Percentiles rank a stretch among this genome's conserved stretches.
Evolutionary conservation across 2,113 vertebrate species (phyloP).

Genomic region (Saimiri boliviensis): DNA sequence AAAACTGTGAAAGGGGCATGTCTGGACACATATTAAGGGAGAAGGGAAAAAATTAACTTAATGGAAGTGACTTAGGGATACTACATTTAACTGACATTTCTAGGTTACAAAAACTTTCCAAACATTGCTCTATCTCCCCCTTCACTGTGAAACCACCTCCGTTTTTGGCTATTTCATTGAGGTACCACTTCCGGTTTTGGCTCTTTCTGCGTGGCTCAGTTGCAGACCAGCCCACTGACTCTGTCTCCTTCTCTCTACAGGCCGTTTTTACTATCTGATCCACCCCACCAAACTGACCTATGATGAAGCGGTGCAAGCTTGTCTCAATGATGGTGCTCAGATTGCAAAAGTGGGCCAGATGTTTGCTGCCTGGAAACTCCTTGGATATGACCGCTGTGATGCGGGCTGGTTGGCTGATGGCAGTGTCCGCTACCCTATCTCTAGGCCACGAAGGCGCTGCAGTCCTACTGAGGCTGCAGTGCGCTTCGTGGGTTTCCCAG

Average conservation of each 20-base stretch:
- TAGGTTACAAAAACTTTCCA: not conserved
- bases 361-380: slow-evolving; percentile 95
- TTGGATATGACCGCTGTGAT: slow-evolving; percentile 95
- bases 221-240: not conserved
- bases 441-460: slow-evolving; percentile 94
- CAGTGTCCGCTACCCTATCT: slow-evolving; percentile 97
- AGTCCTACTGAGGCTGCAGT: slow-evolving; percentile 95
- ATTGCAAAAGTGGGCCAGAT: slow-evolving; percentile 97
- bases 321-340: slow-evolving; percentile 89
- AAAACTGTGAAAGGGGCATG: slow-evolving; percentile 3
- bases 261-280: slow-evolving; percentile 93
- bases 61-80: not conserved
- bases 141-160: not conserved
- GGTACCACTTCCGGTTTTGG: not conserved
- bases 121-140: no score
- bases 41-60: not conserved
- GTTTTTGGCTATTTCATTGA: not conserved
- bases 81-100: not conserved
- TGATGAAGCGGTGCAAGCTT: slow-evolving; percentile 91
- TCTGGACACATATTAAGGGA: slow-evolving; percentile 39
- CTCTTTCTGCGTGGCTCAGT: no score
- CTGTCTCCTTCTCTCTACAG: slow-evolving; percentile 78
- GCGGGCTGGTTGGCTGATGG: slow-evolving; percentile 96
- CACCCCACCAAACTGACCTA: slow-evolving; percentile 92
- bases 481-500: slow-evolving; percentile 93